Evolutionary conservation across 2,113 vertebrate species (phyloP).

Genomic region (Platichthys stellatus): DNA sequence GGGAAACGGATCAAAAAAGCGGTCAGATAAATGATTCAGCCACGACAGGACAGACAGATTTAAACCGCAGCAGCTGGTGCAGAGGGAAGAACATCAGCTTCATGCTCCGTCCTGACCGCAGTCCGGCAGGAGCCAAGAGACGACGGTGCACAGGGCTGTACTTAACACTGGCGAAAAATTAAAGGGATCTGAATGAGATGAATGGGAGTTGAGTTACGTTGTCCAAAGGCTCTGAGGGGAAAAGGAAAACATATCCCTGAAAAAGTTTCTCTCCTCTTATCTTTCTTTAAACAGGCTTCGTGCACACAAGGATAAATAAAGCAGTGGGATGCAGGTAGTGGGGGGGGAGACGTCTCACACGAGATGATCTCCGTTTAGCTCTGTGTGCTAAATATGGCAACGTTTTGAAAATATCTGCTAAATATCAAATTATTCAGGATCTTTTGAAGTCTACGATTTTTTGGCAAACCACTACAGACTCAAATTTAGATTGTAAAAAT

Average conservation of each 20-base stretch:
- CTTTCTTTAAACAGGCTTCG: conserved; percentile 13
- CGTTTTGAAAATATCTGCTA: neutral
- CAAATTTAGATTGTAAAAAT: no score
- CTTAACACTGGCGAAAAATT: conserved; percentile 46
- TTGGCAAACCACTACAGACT: no score
- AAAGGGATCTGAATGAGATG: conserved; percentile 47
- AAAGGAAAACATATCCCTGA: neutral
- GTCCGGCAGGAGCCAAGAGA: conserved; percentile 51
- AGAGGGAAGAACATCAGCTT: conserved; percentile 63
- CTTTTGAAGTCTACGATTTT: no score
- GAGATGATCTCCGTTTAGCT: no score
- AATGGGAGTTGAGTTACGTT: conserved; percentile 25
- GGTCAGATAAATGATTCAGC: conserved; percentile 69
- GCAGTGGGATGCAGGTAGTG: neutral
- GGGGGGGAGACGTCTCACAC: no score
- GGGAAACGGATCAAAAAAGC: conserved; percentile 69
- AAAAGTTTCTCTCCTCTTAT: conserved; percentile 10
- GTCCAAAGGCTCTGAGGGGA: conserved; percentile 28
- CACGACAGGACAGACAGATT: conserved; percentile 59
- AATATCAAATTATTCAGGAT: no score
- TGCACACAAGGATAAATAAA: neutral
- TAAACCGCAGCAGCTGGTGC: conserved; percentile 78
- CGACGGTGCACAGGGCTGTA: conserved; percentile 37
- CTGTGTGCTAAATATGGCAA: no score
- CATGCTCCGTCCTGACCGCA: conserved; percentile 50